A percentile compares a stretch with the other conserved stretches of the same genome.
Evolutionary conservation across 1,140 invertebrate genomes (phyloP).

Genomic region (Lethrus apterus): DNA sequence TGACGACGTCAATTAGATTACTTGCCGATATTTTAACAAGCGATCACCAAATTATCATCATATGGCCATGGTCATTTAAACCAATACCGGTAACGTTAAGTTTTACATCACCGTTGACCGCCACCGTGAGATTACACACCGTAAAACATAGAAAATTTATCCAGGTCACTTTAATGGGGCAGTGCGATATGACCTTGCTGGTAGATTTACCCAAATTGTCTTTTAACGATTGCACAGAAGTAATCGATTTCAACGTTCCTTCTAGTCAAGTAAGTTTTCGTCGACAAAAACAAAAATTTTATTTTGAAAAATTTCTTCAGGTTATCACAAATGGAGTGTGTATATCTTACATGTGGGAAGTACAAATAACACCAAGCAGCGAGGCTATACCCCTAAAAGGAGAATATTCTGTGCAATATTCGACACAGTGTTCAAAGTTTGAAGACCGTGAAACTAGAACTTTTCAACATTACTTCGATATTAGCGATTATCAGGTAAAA

Average conservation of each 20-base stretch:
- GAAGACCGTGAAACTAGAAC: conserved; percentile 39
- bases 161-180: conserved; percentile 66
- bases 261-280: conserved; percentile 41
- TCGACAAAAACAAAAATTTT: not conserved
- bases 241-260: conserved; percentile 57
- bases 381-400: conserved; percentile 25
- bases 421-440: conserved; percentile 22
- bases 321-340: conserved; percentile 58
- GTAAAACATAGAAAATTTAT: conserved; percentile 74
- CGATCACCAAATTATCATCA: conserved; percentile 63
- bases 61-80: conserved; percentile 65
- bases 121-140: conserved; percentile 72
- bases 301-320: conserved; percentile 34
- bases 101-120: conserved; percentile 74
- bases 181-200: conserved; percentile 29
- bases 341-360: conserved; percentile 77
- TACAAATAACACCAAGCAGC: conserved; percentile 40
- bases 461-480: conserved; percentile 51
- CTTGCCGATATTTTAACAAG: conserved; percentile 65
- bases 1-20: conserved; percentile 54
- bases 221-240: conserved; percentile 45
- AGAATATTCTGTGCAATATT: conserved; percentile 39
- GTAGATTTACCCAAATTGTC: conserved; percentile 38
- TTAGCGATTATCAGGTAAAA: conserved; percentile 58
- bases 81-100: conserved; percentile 62